A percentile compares a stretch with the other conserved stretches of the same genome.
phyloP scores from a whole-genome alignment of 2,113 vertebrate genomes.

The Silurus meridionalis region DNA sequence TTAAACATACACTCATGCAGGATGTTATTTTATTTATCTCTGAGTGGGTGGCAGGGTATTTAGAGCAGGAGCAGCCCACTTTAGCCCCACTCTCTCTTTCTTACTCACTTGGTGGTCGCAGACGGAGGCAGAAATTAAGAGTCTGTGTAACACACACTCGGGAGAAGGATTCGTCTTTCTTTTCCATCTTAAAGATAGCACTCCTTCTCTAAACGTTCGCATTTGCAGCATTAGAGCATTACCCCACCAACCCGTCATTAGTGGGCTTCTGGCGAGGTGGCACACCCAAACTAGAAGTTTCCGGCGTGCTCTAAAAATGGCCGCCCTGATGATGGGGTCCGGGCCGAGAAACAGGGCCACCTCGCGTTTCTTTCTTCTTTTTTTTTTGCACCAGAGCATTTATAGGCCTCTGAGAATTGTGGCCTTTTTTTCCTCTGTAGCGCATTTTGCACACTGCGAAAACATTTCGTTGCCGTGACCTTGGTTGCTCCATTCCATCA shows the following conservation, averaged over 20 bases:
- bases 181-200: slow-evolving; percentile 67
- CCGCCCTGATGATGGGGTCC: slow-evolving; percentile 66
- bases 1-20: slow-evolving; percentile 45
- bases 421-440: background rate
- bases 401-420: slow-evolving; percentile 37
- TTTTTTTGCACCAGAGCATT: slow-evolving; percentile 18
- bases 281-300: slow-evolving; percentile 73
- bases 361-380: slow-evolving; percentile 13
- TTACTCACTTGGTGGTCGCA: slow-evolving; percentile 51
- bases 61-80: slow-evolving; percentile 36
- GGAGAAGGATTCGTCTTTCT: slow-evolving; percentile 62
- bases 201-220: slow-evolving; percentile 62
- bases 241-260: slow-evolving; percentile 75
- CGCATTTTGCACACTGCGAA: slow-evolving; percentile 22
- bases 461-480: background rate
- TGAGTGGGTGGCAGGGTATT: slow-evolving; percentile 56
- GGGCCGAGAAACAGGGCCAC: slow-evolving; percentile 49
- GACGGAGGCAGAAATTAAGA: background rate
- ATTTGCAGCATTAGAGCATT: slow-evolving; percentile 73
- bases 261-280: slow-evolving; percentile 67
- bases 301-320: slow-evolving; percentile 66
- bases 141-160: slow-evolving; percentile 45
- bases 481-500: background rate
- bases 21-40: slow-evolving; percentile 54
- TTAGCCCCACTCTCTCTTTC: slow-evolving; percentile 40